These are phyloP conservation scores for Trichonephila clavipes DNA, from an alignment of 1,140 invertebrate species.

Conservation along the genomic window DNA sequence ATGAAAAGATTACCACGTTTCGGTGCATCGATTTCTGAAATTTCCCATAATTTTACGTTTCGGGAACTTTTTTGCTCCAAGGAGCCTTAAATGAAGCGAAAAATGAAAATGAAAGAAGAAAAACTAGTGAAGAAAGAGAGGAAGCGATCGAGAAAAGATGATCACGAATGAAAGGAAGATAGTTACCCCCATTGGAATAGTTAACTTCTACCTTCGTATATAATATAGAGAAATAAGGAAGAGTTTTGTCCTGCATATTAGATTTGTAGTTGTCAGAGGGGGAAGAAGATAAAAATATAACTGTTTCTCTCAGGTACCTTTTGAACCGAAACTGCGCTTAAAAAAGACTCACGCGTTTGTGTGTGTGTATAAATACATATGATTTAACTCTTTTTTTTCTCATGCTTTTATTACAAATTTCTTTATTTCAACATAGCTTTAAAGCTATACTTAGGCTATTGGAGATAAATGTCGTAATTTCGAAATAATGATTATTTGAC, in stretches of 20 bases:
- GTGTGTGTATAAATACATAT: background rate
- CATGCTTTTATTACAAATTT: too few species aligned
- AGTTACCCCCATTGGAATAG: background rate
- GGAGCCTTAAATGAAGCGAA: background rate
- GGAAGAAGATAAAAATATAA: background rate
- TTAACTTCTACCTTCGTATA: background rate
- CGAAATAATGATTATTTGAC: too few species aligned
- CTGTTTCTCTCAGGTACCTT: background rate
- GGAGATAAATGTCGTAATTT: too few species aligned
- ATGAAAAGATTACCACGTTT: background rate
- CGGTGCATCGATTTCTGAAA: background rate
- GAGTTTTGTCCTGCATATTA: background rate
- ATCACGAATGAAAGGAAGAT: background rate
- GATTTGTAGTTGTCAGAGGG: background rate
- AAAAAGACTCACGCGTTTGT: background rate
- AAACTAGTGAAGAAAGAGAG: background rate
- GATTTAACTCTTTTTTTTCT: too few species aligned
- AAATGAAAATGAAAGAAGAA: background rate
- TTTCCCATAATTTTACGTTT: slow-evolving; percentile 24
- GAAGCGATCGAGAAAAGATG: background rate
- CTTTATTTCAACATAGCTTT: too few species aligned
- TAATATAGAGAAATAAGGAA: background rate
- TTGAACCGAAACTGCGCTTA: background rate
- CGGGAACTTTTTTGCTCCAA: background rate
- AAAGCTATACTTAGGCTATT: too few species aligned